Base-by-base conservation (phyloP, 2,888 invertebrate species). In the Silvanus unidentatus region DNA sequence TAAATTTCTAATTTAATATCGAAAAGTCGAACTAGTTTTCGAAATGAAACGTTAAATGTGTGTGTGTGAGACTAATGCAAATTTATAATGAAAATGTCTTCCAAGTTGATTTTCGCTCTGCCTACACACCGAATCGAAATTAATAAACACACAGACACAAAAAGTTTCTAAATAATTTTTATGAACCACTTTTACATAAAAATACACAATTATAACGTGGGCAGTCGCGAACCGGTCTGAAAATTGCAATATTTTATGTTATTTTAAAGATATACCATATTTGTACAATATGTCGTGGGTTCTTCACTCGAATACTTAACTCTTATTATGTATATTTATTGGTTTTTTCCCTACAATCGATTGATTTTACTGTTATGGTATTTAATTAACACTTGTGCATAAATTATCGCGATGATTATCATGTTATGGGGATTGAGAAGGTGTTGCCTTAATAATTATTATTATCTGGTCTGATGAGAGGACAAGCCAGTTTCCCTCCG, bases 191-290 rank as follows among this genome's bases (percentile, higher is more conserved):
- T 58, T 52, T 53, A 52, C 53, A 52, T 50, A 56, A 57, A 59
- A 58, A 52, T 43, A 53, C 50, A 57, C 57, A 58, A 56, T 60
- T 56, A 59, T 52, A 49, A 53, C 43, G 67, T 66, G 62, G 66
- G 65, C 50, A 60, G 65, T 53, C 28, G 63, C 54, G 52, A 66
- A 67, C 67, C 66, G 63, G 67, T 67, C 63, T 63, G 58, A 57
- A 65, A 66, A 65, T 63, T 63, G 65, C 64, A 64, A 66, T 65
- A 65, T 63, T 65, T 65, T 61, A 64, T 57, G 56, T 61, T 12
- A 53, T 54, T 48, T 60, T 58, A 62, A 59, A 64, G 64, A 64
- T 65, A 65, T 57, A 50, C 66, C 63, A 48, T 63, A 64, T 63
- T 61, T 55, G 65, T 59, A 53, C 42, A 55, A 55, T 45, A 52